Base-by-base conservation (phyloP, 2,888 invertebrate species). In the Netelia inedita region DNA sequence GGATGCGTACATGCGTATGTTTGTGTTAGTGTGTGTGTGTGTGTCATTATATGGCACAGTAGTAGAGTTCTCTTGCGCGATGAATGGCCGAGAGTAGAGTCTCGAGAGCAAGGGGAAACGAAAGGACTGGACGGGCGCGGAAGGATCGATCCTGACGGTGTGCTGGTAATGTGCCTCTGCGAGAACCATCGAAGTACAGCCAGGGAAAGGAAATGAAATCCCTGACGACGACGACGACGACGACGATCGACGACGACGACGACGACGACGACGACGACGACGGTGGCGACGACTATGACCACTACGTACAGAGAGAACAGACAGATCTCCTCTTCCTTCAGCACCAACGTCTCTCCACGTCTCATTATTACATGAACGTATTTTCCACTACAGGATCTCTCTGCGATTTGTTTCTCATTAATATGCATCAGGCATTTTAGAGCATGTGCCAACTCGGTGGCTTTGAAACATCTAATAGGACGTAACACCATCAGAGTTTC, bases 191-290 rank as follows among this genome's bases (percentile, higher is more conserved):
- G 41, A 79, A 71, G 55, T 50, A 53, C 35, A 65, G 61, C 75
- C 88, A 86, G 86, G 86, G 88, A 88, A 88, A 92, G 92, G 92
- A 92, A 92, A 92, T 91, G 92, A 91, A 92, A 92, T 91, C 91
- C 86, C 88, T 89, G 87, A 89, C 89, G 57, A 63, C 41, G 76
- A 78, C 43, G 43, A 66, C 71, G 76, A 66, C 76, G 75, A 80
- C 71, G 63, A 71, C 66, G 71, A 65, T 50, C n/a, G 63, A 65
- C 21, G 65, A 66, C 16, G 55, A 55, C 65, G 21, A 41, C 8
- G 50, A 55, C 19, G 19, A 55, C n/a, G 63, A 35, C 23, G 46
- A 46, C 46, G 46, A 14, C 11, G 46, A 88, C 90, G 90, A 89
- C 91, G 79, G 81, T 72, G 81, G 83, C 79, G 82, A 85, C 83